Evolutionary conservation across 2,113 vertebrate genomes (phyloP), one percentile per base, ranked within the genome.

Genomic region (Paradisaea rubra): DNA sequence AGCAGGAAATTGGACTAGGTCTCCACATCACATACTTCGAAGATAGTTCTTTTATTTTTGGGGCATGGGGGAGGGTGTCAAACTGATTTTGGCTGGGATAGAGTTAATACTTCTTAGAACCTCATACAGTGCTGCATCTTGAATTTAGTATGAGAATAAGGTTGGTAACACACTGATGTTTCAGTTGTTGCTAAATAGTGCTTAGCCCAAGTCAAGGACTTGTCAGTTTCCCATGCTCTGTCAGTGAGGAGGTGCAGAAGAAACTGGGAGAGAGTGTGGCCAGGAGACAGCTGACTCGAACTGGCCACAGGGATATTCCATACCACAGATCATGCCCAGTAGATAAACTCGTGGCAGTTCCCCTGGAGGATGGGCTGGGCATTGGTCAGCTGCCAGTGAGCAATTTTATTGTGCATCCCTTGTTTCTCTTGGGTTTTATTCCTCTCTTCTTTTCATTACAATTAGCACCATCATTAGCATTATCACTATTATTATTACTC

Each of bases 41-140:
- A 69, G 16, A 53, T 2, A 78, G 53, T 41, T 49, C 1, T 49
- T 50, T 45, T 41, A 5, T 27, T 76, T 76, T 28, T 13, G 11
- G 4, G 17, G 2, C 5, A 4, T 10, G 20, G 7, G 23, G 11
- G 5, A 60, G 2, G 5, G 6, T 33, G 35, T 49, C 3, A 8
- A 70, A 53, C 30, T 25, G 15, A 37, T 54, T 69, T 69, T 54
- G 30, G 47, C 47, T 27, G 21, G 10, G 7, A 60, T 22, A 25
- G 9, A 69, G 41, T 54, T 49, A 83, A 76, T 49, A 42, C 2
- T 5, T 18, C 25, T 30, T 13, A 69, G 31, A 63, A 42, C 20
- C 5, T 42, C 12, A 21, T 31, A 61, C 9, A 31, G 22, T 16
- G 15, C 8, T 31, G 33, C 3, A 4, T 41, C 20, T 42, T 35